phyloP scores from a whole-genome alignment of 2,888 invertebrate genomes.

The Malthinus flaveolus region DNA sequence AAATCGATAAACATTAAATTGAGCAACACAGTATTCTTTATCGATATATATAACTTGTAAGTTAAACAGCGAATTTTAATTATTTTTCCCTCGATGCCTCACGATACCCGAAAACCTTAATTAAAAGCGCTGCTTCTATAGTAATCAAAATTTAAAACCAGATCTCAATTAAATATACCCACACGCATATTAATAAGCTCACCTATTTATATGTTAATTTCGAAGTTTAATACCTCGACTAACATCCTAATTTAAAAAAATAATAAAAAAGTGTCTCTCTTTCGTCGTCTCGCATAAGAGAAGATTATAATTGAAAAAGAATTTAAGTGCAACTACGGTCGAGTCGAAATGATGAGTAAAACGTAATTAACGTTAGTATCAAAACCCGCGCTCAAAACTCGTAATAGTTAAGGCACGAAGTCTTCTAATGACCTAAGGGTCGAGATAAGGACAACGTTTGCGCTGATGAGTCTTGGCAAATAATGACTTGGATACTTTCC shows the following conservation, averaged over 20 bases:
- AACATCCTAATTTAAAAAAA: too few relatives aligned
- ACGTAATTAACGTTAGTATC: conserved; percentile 20
- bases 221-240: too few relatives aligned
- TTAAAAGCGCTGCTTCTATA: conserved; percentile 5
- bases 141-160: conserved; percentile 6
- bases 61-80: too few relatives aligned
- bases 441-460: conserved; percentile 43
- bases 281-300: neutral
- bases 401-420: conserved; percentile 29
- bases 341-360: conserved; percentile 12
- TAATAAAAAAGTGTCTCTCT: too few relatives aligned
- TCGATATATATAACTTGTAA: too few relatives aligned
- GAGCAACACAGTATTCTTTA: too few relatives aligned
- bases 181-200: neutral
- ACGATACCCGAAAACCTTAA: conserved; percentile 1
- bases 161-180: conserved; percentile 4
- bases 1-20: conserved; percentile 23
- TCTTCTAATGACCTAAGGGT: conserved; percentile 29
- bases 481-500: conserved; percentile 49
- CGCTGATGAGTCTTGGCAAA: conserved; percentile 50
- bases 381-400: conserved; percentile 21
- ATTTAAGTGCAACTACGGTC: conserved; percentile 7
- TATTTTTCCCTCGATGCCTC: neutral
- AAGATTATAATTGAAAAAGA: conserved; percentile 4
- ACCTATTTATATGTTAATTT: too few relatives aligned